These are phyloP conservation scores for Rhynchophorus ferrugineus DNA, from an alignment of 1,140 invertebrate genomes.

Conservation along the genomic window DNA sequence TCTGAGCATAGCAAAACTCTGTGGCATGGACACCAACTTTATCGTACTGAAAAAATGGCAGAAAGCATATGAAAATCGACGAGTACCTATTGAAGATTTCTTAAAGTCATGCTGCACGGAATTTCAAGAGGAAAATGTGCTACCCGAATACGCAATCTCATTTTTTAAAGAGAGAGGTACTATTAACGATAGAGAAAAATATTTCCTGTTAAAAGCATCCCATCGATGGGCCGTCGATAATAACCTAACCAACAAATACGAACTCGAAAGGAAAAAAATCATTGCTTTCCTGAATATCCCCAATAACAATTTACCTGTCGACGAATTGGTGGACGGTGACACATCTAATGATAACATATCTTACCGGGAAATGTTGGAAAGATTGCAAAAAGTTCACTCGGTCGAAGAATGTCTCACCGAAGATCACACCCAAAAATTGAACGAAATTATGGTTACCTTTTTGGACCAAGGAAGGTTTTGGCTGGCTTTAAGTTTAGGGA, in stretches of 20 bases:
- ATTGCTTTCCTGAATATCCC: constrained; percentile 30
- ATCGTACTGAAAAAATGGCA: constrained; percentile 48
- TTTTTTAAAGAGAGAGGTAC: constrained; percentile 42
- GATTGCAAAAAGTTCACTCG: constrained; percentile 15
- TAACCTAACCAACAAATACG: constrained; percentile 40
- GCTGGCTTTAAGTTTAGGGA: constrained; percentile 43
- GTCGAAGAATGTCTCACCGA: constrained; percentile 3
- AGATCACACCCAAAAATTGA: constrained; percentile 16
- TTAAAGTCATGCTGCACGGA: constrained; percentile 50
- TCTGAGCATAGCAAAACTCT: constrained; percentile 48
- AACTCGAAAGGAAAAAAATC: constrained; percentile 50
- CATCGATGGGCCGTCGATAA: constrained; percentile 47
- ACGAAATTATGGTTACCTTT: constrained; percentile 11
- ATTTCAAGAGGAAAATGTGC: constrained; percentile 48
- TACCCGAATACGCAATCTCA: constrained; percentile 45
- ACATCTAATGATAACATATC: constrained; percentile 9
- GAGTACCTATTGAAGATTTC: constrained; percentile 39
- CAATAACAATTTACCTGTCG: not conserved
- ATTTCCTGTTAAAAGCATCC: constrained; percentile 46
- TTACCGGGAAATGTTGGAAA: constrained; percentile 27
- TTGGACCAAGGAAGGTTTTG: constrained; percentile 26
- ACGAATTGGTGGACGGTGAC: constrained; percentile 9
- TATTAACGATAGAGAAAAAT: constrained; percentile 42
- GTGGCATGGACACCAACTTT: constrained; percentile 43
- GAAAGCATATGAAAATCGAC: constrained; percentile 38